Base-by-base conservation (phyloP, 2,888 invertebrate species). In the Gastracanthus pulcherrimus region DNA sequence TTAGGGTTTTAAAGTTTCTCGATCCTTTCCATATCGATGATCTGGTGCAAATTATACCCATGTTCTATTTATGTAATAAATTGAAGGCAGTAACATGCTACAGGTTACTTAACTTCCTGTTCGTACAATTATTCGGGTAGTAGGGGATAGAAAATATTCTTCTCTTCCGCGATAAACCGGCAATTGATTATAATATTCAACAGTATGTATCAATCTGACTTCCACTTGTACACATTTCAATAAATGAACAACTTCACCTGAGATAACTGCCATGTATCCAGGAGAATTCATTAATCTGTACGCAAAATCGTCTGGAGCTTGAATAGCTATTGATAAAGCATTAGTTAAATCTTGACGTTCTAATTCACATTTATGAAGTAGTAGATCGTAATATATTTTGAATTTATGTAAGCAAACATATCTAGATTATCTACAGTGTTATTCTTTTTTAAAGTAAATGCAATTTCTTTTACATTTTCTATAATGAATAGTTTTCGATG, bases 241-340 rank as follows among this genome's bases (percentile, higher is more conserved):
- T 0, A 82, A 7, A 36, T 82, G 80, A 1, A 79, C 67, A 0
- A 76, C 78, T 41, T 82, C 82, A 6, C 64, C 82, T 11, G 71
- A 51, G 7, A 51, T 19, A 1, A 76, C 45, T 2, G 74, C 45
- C 69, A 77, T 77, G 36, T 74, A 51, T 26, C 77, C 76, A 16
- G 81, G 74, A 16, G 67, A 38, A 23, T 66, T 66, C 66, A 41
- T 66, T 6, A 66, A 16, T 3, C 19, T 26, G 7, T 19, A 66
- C 4, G 66, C 66, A 26, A 66, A 66, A 16, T 66, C 38, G 13
- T 66, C 66, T 9, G 41, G 41, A 4, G 41, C 9, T 19, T 66
- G 16, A 4, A 23, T 9, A 23, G 64, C 64, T 3, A 64, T 64
- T 7, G 64, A 36, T 23, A 64, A 13, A 3, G 66, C 9, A 34